Base-by-base conservation (phyloP, 2,113 vertebrate species). In the Panthera leo region DNA sequence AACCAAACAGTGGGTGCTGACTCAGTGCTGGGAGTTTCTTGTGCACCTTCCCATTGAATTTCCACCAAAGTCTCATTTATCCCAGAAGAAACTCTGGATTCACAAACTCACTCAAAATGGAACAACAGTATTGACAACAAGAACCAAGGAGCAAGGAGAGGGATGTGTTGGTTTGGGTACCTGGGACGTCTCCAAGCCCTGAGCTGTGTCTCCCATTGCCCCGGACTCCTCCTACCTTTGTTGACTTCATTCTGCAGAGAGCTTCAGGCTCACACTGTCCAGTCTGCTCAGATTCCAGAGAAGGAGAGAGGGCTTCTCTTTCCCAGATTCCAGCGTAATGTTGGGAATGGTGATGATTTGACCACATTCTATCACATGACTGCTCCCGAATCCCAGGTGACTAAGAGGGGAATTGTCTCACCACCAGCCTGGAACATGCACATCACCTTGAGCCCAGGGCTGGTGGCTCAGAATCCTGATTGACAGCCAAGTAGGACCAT, bases 81-180 rank as follows among this genome's bases (percentile, higher is more conserved):
- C 13, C 36, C 3, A n/a, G 21, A n/a, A 13, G 36, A 23, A 34
- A 8, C 8, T 29, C 85, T 25, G 25, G n/a, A 71, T 42, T 29
- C 63, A 7, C 36, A 19, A 11, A 48, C 8, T 7, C 14, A 36
- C 12, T 7, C 10, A 39, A 71, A 19, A 2, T 12, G 42, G 18
- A 65, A 51, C 11, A 31, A 1, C 13, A 36, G 31, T 58, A 13
- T 19, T 2, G 5, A 14, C 58, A 58, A 18, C 45, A 51, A n/a
- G 31, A 36, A 36, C 3, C 11, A 25, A 48, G 70, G 11, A 8
- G 45, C 7, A 11, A 25, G 4, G 13, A 51, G 36, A 10, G 29
- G 3, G 31, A 2, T 5, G 7, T 2, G 7, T 51, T 4, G 23
- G 3, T 9, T 53, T 15, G 1, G 10, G n/a, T 3, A 3, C 2